Conservation (phyloP, 2,113 vertebrate species). For the Hymenochirus boettgeri region DNA sequence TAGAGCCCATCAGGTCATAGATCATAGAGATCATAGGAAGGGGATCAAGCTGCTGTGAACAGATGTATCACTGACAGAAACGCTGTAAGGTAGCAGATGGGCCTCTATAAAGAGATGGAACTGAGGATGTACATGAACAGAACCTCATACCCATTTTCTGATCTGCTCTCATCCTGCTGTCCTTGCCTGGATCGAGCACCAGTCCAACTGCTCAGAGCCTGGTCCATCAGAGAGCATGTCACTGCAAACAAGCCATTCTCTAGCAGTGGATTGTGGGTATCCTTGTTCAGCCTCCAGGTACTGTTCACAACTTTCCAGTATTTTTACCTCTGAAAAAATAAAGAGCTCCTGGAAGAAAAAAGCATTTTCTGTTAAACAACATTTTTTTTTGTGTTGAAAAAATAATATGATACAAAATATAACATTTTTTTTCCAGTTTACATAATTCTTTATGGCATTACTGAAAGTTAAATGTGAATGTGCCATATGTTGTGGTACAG, state of each 20-base stretch:
- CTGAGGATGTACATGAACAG: constrained; percentile 82
- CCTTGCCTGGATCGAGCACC: constrained; percentile 57
- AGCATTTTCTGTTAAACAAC: not conserved
- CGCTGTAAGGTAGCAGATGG: not conserved
- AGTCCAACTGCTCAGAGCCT: constrained; percentile 53
- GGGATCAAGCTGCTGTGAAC: constrained; percentile 60
- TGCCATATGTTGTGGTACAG: not conserved
- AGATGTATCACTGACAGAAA: constrained; percentile 41
- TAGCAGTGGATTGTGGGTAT: constrained; percentile 77
- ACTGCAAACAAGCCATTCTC: constrained; percentile 87
- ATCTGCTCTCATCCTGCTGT: constrained; percentile 65
- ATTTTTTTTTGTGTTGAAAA: too few relatives aligned
- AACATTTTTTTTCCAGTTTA: too few relatives aligned
- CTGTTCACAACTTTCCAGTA: constrained; percentile 89
- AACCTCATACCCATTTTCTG: constrained; percentile 79
- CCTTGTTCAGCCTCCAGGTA: constrained; percentile 72
- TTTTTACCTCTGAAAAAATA: constrained; percentile 92
- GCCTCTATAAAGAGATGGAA: not conserved
- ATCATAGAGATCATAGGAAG: constrained; percentile 66
- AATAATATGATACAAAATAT: too few relatives aligned
- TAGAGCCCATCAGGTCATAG: constrained; percentile 10
- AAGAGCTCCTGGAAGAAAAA: constrained; percentile 67
- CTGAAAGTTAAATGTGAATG: not conserved
- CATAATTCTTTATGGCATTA: not conserved
- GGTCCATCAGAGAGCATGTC: constrained; percentile 74